Conservation (phyloP, 2,797 vertebrate species). For the Protosalanx chinensis region DNA sequence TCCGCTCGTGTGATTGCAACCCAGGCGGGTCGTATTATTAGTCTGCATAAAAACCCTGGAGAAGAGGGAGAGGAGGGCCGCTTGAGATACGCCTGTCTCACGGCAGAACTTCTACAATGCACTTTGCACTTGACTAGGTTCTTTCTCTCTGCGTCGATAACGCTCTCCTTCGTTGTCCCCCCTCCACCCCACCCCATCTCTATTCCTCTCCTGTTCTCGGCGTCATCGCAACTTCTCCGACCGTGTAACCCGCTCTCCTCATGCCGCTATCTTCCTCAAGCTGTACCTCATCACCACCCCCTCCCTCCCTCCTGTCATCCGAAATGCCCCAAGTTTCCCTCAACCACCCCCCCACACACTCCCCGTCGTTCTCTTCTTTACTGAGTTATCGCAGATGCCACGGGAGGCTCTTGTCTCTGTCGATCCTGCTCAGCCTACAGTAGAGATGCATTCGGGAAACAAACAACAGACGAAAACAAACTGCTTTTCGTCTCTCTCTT, state of each 20-base stretch:
- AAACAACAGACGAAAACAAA: neutral
- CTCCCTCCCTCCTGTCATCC: constrained; percentile 42
- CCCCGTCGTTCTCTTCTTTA: neutral
- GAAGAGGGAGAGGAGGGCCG: constrained; percentile 4
- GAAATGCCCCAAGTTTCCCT: constrained; percentile 29
- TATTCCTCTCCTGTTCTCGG: neutral
- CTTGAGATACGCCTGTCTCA: constrained; percentile 15
- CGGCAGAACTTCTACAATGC: neutral
- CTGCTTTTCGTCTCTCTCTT: too few relatives aligned
- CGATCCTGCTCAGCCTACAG: neutral
- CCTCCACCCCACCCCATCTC: neutral
- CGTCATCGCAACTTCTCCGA: constrained; percentile 11
- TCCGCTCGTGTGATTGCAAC: constrained; percentile 16
- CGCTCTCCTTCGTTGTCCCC: neutral
- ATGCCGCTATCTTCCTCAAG: constrained; percentile 26
- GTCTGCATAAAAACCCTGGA: constrained; percentile 6
- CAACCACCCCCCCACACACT: constrained; percentile 22
- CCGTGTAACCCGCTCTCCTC: constrained; percentile 45
- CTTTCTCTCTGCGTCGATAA: neutral
- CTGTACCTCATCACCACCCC: constrained; percentile 37
- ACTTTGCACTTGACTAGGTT: constrained; percentile 1
- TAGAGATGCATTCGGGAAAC: neutral
- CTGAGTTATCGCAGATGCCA: neutral
- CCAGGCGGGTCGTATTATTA: constrained; percentile 29
- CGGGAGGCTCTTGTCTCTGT: neutral